Conservation (phyloP, 2,113 vertebrate genomes). For the Alaudala cheleensis region DNA sequence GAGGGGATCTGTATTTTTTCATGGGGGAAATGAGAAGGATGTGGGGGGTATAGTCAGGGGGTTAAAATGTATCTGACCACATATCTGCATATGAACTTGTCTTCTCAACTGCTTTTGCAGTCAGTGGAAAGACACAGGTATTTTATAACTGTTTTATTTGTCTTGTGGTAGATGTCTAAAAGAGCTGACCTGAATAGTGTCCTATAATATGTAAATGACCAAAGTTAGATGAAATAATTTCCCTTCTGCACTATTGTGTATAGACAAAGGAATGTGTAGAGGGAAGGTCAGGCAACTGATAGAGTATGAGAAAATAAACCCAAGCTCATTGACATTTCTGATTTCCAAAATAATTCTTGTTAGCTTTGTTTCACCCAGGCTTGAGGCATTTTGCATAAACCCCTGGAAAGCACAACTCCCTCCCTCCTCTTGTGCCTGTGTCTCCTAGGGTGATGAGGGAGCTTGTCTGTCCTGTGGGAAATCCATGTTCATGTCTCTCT, state of each 20-base stretch:
- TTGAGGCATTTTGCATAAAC: neutral
- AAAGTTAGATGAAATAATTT: neutral
- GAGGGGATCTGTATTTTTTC: neutral
- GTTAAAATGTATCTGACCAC: neutral
- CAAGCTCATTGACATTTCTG: neutral
- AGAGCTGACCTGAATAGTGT: neutral
- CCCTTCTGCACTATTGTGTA: neutral
- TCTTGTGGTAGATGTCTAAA: neutral
- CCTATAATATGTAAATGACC: neutral
- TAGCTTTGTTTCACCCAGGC: neutral
- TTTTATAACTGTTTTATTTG: neutral
- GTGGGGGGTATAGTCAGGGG: neutral
- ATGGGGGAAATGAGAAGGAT: neutral
- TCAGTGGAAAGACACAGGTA: neutral
- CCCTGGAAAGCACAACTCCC: neutral
- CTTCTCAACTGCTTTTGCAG: neutral
- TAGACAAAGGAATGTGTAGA: rapidly evolving
- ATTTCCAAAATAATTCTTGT: neutral
- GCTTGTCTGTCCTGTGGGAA: neutral
- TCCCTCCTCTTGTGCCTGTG: neutral
- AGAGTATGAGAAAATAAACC: neutral
- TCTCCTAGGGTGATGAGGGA: neutral
- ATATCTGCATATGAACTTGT: neutral
- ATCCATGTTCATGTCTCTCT: rapidly evolving
- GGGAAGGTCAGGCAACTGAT: neutral